Evolutionary conservation across 2,797 vertebrate species (phyloP).

Genomic region (Vultur gryphus): DNA sequence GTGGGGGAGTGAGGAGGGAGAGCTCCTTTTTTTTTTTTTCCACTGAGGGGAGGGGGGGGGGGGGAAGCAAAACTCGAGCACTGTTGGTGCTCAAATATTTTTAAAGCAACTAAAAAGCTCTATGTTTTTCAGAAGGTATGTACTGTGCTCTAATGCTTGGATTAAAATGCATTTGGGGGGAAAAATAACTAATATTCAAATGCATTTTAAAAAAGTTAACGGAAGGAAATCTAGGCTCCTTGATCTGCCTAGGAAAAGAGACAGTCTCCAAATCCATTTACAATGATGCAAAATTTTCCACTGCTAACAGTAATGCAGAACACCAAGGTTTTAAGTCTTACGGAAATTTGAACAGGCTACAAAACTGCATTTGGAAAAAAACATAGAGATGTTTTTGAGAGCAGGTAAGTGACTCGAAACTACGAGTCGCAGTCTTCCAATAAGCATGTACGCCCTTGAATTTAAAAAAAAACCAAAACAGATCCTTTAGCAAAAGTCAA

Average conservation of each 20-base stretch:
- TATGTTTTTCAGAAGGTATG: not conserved
- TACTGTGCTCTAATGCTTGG: not conserved
- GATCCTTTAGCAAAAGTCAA: not conserved
- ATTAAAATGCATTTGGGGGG: not conserved
- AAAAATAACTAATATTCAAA: not conserved
- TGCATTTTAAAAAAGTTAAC: not conserved
- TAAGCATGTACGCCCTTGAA: not conserved
- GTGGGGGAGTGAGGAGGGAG: not conserved
- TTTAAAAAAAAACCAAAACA: not conserved
- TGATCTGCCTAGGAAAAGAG: not conserved
- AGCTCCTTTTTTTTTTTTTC: fast-evolving
- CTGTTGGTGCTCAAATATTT: not conserved
- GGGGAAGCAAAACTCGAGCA: not conserved
- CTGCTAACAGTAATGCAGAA: not conserved
- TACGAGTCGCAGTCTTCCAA: fast-evolving
- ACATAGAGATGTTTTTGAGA: not conserved
- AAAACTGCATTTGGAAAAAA: not conserved
- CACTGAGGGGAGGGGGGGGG: too few species aligned
- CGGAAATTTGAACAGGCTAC: not conserved
- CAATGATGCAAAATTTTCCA: not conserved
- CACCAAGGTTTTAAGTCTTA: not conserved
- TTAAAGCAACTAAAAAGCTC: not conserved
- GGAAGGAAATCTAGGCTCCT: not conserved
- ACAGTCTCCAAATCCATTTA: not conserved
- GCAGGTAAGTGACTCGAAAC: not conserved